Percentiles rank a stretch among this genome's conserved stretches.
Evolutionary conservation across 1,140 invertebrate species (phyloP).

Genomic region (Colletes gigas): DNA sequence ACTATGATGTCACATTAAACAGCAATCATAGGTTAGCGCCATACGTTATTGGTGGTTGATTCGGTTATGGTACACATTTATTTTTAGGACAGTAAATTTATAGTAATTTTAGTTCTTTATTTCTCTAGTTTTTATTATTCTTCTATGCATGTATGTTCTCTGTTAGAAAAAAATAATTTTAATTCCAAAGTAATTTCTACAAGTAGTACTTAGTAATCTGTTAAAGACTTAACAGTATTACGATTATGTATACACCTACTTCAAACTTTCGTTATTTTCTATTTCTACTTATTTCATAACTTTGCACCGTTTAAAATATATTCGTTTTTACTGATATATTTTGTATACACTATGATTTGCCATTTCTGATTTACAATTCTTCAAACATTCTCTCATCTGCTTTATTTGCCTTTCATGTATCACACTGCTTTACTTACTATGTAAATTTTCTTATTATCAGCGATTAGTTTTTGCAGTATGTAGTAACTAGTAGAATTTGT

Average conservation of each 20-base stretch:
- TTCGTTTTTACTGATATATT: background rate
- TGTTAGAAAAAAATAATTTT: slow-evolving; percentile 13
- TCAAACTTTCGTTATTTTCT: slow-evolving; percentile 9
- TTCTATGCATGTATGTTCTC: slow-evolving; percentile 58
- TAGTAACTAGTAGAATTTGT: slow-evolving; percentile 17
- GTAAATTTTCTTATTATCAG: slow-evolving; percentile 21
- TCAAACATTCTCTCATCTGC: slow-evolving; percentile 39
- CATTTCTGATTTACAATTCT: slow-evolving; percentile 26
- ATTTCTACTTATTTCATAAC: slow-evolving; percentile 8
- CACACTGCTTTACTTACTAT: slow-evolving; percentile 11
- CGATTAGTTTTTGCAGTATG: slow-evolving; percentile 6
- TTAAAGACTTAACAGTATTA: slow-evolving; percentile 7
- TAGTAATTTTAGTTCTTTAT: slow-evolving; percentile 49
- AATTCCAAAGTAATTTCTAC: slow-evolving; percentile 13
- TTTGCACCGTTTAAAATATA: slow-evolving; percentile 28
- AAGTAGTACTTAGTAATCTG: slow-evolving; percentile 7
- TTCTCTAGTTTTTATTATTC: slow-evolving; percentile 48
- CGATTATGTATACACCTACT: slow-evolving; percentile 41
- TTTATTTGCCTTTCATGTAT: slow-evolving; percentile 13
- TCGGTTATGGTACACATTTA: slow-evolving; percentile 75
- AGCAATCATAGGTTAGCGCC: slow-evolving; percentile 81
- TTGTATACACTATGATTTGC: slow-evolving; percentile 13
- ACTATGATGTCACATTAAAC: slow-evolving; percentile 79
- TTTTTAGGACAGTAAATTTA: slow-evolving; percentile 51
- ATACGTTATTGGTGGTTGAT: slow-evolving; percentile 74